Evolutionary conservation across 2,113 vertebrate species (phyloP), one percentile per base, ranked within the genome.

Genomic region (Cebidichthys violaceus): DNA sequence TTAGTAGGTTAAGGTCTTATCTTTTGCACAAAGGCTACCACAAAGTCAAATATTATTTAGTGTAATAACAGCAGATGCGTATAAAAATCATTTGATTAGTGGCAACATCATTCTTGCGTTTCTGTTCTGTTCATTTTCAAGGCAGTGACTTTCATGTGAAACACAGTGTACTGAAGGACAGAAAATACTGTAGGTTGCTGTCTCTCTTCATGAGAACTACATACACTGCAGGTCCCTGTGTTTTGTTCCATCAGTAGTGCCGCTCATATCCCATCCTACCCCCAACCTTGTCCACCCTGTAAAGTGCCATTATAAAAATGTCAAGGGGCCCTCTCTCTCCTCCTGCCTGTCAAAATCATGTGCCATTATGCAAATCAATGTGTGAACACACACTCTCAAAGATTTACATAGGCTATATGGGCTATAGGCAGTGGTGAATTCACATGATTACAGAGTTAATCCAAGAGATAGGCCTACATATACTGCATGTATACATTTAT

Each of bases 231-330:
- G 69, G 65, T 77, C 76, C 55, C 47, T 75, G 72, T 84, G 86
- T 89, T 92, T 85, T 90, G 81, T 88, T 88, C 82, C 80, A 88
- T 62, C 79, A 77, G 69, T 68, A 39, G 82, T 45, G 69, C 72
- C 55, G 50, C 83, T 70, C 84, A 78, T 83, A 81, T 82, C 59
- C 79, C 81, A 75, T 84, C 89, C 84, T 66, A 75, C 82, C 88
- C 90, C 90, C 90, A 87, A 83, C 88, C 92, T 88, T 90, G 87
- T 92, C 87, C 90, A 91, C 87, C 81, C 84, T 93, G 89, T 92
- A 93, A 94, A 92, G 92, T 93, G 88, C 92, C 85, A 92, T 94
- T 94, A 93, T 91, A 92, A 93, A 94, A 94, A 93, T 94, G 92
- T 94, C 92, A 93, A 90, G 87, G 84, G 91, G 85, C 90, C 85